phyloP scores from a whole-genome alignment of 1,140 invertebrate species.

The Scaptodrosophila lebanonensis region DNA sequence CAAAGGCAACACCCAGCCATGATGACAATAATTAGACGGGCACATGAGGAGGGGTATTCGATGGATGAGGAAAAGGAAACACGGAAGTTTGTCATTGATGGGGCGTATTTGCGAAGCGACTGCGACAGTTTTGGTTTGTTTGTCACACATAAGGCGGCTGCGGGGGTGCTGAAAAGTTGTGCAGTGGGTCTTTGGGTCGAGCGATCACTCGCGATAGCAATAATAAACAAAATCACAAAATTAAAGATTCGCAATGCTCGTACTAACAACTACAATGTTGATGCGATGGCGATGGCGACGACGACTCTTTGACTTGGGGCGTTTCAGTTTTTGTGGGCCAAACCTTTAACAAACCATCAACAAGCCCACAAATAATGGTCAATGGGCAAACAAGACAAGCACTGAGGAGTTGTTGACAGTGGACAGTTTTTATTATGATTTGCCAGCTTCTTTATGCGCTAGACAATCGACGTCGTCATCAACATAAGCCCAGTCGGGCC shows the following conservation, averaged over 20 bases:
- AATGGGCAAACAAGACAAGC: slow-evolving; percentile 35
- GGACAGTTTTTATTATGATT: slow-evolving; percentile 72
- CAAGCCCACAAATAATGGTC: too few species aligned
- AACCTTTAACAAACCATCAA: too few species aligned
- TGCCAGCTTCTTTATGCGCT: slow-evolving; percentile 35
- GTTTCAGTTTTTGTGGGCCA: slow-evolving; percentile 46
- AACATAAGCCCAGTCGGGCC: neutral
- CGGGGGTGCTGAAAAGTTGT: too few species aligned
- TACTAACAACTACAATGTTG: too few species aligned
- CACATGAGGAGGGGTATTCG: slow-evolving; percentile 9
- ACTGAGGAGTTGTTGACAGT: slow-evolving; percentile 61
- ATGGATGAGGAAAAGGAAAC: slow-evolving; percentile 37
- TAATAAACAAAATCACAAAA: slow-evolving; percentile 39
- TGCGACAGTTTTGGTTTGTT: neutral
- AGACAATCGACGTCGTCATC: neutral
- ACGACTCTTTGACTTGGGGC: slow-evolving; percentile 62
- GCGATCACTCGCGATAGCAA: too few species aligned
- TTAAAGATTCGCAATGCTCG: slow-evolving; percentile 64
- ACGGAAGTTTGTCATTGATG: slow-evolving; percentile 24
- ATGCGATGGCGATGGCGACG: too few species aligned
- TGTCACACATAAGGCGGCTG: slow-evolving; percentile 1
- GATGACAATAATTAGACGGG: slow-evolving; percentile 2
- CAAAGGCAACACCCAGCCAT: neutral
- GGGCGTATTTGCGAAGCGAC: slow-evolving; percentile 34
- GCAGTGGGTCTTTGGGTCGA: neutral